Conservation (phyloP, 2,888 invertebrate species). For the Eupithecia tripunctaria region DNA sequence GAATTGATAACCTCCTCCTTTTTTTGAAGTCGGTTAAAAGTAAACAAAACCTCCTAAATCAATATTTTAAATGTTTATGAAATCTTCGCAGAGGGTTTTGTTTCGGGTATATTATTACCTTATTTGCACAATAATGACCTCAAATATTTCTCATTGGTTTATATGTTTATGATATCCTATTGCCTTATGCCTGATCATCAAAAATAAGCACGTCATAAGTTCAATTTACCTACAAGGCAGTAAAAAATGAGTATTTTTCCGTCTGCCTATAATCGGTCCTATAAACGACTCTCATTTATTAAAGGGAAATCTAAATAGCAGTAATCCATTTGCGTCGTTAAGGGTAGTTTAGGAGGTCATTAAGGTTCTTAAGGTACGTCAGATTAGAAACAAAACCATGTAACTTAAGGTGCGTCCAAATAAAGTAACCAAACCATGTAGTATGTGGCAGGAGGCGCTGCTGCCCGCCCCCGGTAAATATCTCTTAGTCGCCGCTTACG, state of each 20-base stretch:
- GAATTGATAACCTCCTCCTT: too few species aligned
- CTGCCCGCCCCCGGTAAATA: too few species aligned
- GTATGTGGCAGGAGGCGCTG: too few species aligned
- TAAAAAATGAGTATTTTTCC: neutral
- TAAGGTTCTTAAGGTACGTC: neutral
- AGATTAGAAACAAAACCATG: too few species aligned
- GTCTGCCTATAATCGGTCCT: conserved; percentile 1
- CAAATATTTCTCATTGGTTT: neutral
- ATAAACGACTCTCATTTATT: conserved; percentile 20
- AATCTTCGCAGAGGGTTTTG: neutral
- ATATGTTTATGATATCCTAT: neutral
- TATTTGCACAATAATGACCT: neutral
- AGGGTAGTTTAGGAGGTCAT: neutral
- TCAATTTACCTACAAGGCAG: neutral
- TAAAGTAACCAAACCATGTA: too few species aligned
- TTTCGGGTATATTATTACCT: neutral
- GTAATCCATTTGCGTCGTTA: conserved; percentile 6
- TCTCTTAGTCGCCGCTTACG: too few species aligned
- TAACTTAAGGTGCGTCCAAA: too few species aligned
- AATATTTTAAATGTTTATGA: neutral
- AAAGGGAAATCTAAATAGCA: conserved; percentile 6
- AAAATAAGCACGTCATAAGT: neutral
- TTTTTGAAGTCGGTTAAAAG: too few species aligned
- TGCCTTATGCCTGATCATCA: neutral
- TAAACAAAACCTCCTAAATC: neutral